Conservation (phyloP, 2,113 vertebrate species). For the Poeciliopsis retropinna region DNA sequence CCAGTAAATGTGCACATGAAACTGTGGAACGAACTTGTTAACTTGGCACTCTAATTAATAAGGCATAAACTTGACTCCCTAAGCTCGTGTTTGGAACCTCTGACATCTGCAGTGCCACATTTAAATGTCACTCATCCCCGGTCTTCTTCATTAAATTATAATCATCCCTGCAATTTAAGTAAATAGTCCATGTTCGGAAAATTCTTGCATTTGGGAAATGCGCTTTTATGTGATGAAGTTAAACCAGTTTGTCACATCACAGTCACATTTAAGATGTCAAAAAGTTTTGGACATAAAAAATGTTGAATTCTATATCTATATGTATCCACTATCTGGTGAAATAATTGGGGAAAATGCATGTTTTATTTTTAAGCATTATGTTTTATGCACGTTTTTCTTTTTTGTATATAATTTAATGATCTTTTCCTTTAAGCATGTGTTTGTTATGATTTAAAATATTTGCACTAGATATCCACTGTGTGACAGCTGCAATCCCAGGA, state of each 20-base stretch:
- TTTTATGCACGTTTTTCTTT: not conserved
- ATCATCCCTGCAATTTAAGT: not conserved
- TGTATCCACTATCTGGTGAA: not conserved
- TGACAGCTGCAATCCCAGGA: not conserved
- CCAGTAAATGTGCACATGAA: not conserved
- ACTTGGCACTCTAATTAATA: not conserved
- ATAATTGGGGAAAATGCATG: not conserved
- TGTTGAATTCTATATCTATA: not conserved
- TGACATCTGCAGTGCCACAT: not conserved
- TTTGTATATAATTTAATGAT: not conserved
- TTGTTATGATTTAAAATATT: not conserved
- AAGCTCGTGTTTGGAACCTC: not conserved
- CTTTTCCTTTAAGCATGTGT: not conserved
- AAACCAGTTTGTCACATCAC: not conserved
- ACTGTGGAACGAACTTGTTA: conserved; percentile 1
- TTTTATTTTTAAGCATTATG: not conserved
- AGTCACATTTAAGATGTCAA: not conserved
- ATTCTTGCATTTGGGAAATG: not conserved
- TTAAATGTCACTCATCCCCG: not conserved
- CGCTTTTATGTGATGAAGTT: not conserved
- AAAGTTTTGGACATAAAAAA: not conserved
- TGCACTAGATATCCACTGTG: not conserved
- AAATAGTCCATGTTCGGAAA: not conserved
- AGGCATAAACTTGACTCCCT: not conserved
- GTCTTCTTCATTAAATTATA: not conserved